These are phyloP conservation scores for Coelopa pilipes DNA, from an alignment of 2,888 invertebrate species.

Conservation along the genomic window DNA sequence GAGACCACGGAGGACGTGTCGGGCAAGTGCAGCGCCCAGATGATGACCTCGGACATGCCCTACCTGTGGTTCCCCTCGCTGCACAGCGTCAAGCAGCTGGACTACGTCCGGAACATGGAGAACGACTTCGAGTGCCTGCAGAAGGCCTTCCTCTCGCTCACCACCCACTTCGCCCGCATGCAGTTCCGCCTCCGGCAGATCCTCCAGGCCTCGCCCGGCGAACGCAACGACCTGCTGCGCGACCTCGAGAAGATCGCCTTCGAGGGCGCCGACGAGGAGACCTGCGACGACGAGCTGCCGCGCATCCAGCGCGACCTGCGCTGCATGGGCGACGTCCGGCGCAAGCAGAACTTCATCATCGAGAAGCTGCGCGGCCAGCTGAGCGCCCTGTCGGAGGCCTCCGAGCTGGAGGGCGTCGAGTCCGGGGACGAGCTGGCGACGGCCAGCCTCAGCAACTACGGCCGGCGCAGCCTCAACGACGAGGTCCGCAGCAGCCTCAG, in stretches of 20 bases:
- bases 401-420: conserved; percentile 1
- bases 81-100: conserved; percentile 34
- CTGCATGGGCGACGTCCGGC: conserved; percentile 51
- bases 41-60: not conserved
- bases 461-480: not conserved
- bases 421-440: not conserved
- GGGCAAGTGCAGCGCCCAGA: not conserved
- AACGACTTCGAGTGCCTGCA: conserved; percentile 54
- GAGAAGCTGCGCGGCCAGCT: conserved; percentile 25
- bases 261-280: conserved; percentile 43
- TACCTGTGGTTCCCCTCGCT: conserved; percentile 39
- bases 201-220: conserved; percentile 46
- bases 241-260: conserved; percentile 53
- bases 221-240: conserved; percentile 48
- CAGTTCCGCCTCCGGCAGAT: conserved; percentile 60
- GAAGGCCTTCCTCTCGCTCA: conserved; percentile 52
- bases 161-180: conserved; percentile 58
- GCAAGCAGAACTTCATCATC: conserved; percentile 51
- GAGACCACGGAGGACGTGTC: not conserved
- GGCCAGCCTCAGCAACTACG: not conserved
- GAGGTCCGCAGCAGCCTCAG: conserved; percentile 18
- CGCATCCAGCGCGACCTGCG: conserved; percentile 47
- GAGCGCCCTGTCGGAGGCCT: conserved; percentile 14
- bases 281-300: conserved; percentile 47
- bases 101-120: conserved; percentile 54